Conservation (phyloP, 2,888 invertebrate species). For the Hylaea fasciaria region DNA sequence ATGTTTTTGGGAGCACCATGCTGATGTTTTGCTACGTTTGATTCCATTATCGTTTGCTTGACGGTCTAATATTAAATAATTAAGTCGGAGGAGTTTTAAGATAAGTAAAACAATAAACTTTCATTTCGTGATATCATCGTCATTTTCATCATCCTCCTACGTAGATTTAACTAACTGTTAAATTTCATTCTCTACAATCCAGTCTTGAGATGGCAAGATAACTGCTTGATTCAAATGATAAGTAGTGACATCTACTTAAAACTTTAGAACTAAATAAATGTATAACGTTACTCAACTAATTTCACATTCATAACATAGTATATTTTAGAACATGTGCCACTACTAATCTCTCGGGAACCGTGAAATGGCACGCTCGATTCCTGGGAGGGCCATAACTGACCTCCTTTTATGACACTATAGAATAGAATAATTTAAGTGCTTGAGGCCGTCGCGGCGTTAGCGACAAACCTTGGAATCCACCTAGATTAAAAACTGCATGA, state of each 20-base stretch:
- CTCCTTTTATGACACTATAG: constrained; percentile 75
- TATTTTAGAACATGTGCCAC: constrained; percentile 31
- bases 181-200: too few species aligned
- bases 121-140: too few species aligned
- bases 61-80: too few species aligned
- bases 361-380: constrained; percentile 50
- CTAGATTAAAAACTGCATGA: constrained; percentile 6
- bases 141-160: too few species aligned
- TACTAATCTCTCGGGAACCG: constrained; percentile 34
- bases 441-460: constrained; percentile 50
- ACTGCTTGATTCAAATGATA: too few species aligned
- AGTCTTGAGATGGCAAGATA: too few species aligned
- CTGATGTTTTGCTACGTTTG: constrained; percentile 18
- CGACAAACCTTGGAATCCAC: constrained; percentile 13
- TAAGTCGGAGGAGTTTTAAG: too few species aligned
- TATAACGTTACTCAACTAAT: constrained; percentile 1
- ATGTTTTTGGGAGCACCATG: constrained; percentile 19
- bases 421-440: constrained; percentile 81
- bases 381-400: constrained; percentile 66
- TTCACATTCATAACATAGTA: too few species aligned
- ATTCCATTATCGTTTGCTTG: background rate
- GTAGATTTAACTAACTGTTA: too few species aligned
- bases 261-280: constrained; percentile 1
- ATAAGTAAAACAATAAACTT: too few species aligned
- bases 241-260: background rate